A percentile compares a stretch with the other conserved stretches of the same genome.
Evolutionary conservation across 2,113 vertebrate genomes (phyloP).

Genomic region (Gopherus evgoodei): DNA sequence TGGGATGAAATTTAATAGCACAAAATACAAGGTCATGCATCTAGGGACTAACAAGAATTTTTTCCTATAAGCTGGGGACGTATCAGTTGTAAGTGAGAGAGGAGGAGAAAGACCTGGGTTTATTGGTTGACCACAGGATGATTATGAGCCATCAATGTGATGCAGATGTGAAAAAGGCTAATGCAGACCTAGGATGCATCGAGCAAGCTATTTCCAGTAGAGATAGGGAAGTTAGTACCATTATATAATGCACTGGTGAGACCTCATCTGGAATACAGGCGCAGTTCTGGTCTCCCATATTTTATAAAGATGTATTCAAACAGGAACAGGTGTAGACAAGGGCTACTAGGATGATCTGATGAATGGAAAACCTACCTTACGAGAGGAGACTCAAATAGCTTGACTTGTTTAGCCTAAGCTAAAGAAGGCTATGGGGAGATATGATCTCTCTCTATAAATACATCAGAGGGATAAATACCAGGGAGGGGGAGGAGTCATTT

Average conservation of each 20-base stretch:
- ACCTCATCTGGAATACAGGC: not conserved
- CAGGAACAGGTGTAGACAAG: not conserved
- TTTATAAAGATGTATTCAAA: not conserved
- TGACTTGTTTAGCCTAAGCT: not conserved
- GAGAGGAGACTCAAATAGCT: not conserved
- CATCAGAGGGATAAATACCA: too few species aligned
- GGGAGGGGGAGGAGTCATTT: too few species aligned
- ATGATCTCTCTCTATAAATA: not conserved
- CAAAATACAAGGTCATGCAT: not conserved
- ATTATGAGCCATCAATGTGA: not conserved
- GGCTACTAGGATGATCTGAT: too few species aligned
- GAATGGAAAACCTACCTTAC: not conserved
- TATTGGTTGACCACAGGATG: not conserved
- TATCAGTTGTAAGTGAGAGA: not conserved
- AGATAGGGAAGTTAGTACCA: not conserved
- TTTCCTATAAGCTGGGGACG: not conserved
- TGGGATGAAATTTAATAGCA: not conserved
- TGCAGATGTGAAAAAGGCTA: not conserved
- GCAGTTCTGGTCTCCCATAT: not conserved
- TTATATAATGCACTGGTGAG: not conserved
- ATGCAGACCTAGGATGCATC: not conserved
- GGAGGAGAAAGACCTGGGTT: not conserved
- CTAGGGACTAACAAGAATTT: not conserved
- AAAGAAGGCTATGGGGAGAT: not conserved
- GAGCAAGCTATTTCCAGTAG: not conserved